Conservation (phyloP, 2,888 invertebrate species). For the Sphinx pinastri region DNA sequence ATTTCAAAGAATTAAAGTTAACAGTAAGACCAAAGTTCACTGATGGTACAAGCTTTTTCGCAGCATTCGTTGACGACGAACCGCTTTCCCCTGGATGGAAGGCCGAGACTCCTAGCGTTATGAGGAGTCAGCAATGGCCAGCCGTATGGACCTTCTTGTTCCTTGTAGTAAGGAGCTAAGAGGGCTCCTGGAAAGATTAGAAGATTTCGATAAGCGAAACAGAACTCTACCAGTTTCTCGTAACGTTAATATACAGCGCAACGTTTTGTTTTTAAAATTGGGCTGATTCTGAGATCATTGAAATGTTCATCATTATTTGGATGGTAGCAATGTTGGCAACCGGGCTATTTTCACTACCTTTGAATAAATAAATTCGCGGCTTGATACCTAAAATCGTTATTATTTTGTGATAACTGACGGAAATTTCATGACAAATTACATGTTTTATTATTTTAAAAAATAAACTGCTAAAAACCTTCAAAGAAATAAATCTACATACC, state of each 20-base stretch:
- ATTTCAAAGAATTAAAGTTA: constrained; percentile 31
- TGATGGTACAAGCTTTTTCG: constrained; percentile 60
- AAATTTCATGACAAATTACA: too few relatives aligned
- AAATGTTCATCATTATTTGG: neutral
- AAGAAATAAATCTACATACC: constrained; percentile 43
- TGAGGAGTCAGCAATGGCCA: constrained; percentile 58
- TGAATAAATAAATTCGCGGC: too few relatives aligned
- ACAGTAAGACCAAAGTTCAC: constrained; percentile 60
- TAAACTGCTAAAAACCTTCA: neutral
- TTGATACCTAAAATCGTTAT: too few relatives aligned
- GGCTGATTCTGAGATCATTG: too few relatives aligned
- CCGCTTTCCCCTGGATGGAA: constrained; percentile 52
- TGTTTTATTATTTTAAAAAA: neutral
- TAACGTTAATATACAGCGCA: too few relatives aligned
- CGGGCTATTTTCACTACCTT: too few relatives aligned
- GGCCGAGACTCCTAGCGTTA: constrained; percentile 48
- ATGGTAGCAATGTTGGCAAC: too few relatives aligned
- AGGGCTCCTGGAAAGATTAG: constrained; percentile 48
- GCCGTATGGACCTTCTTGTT: constrained; percentile 47
- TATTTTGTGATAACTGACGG: too few relatives aligned
- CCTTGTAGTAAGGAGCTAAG: constrained; percentile 55
- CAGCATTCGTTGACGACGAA: constrained; percentile 64
- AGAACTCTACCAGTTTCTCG: too few relatives aligned
- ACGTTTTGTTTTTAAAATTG: too few relatives aligned
- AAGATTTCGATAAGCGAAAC: neutral